Base-by-base conservation (phyloP, 1,140 invertebrate genomes). In the Formica selysi region DNA sequence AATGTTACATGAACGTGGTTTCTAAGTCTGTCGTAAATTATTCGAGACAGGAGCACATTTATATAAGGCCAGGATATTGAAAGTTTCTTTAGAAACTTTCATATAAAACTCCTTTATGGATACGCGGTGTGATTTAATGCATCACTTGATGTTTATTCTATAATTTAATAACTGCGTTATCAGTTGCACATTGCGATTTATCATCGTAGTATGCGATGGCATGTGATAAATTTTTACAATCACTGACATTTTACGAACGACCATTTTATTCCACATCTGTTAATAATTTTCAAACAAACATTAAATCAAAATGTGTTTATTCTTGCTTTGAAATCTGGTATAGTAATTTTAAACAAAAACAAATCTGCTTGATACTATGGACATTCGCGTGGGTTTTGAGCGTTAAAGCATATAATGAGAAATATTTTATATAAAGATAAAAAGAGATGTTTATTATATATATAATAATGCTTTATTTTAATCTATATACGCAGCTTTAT, bases 111-210 rank as follows among this genome's bases (percentile, higher is more conserved):
- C 8, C 0, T 41, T 22, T 29, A 19, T 36, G 7, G 8, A 29
- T 57, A 44, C 16, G 26, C 10, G 16, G 16, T 38, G 65, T 13
- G 22, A 11, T 51, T 79, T 48, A 65, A 67, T 13, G 32, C 64
- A 68, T 70, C n/a, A 61, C 26, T 68, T 48, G 64, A 38, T 54
- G 48, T 36, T 68, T 44, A 13, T 51, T 59, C 22, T 5, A 57
- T 32, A 83, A 65, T 65, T 64, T 57, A 80, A 44, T 44, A 80
- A 19, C n/a, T 36, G 38, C 7, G n/a, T 79, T 83, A 83, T 38
- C 59, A 57, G 36, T 48, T 22, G 29, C 36, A 81, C 26, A 8
- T 10, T 57, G 36, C 57, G 51, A 59, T 85, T 74, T 74, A 38
- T 51, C 36, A 29, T 13, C 38, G 38, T 7, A n/a, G 5, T 62